These are phyloP conservation scores for Sialia sialis DNA, from an alignment of 2,113 vertebrate species.

Conservation along the genomic window DNA sequence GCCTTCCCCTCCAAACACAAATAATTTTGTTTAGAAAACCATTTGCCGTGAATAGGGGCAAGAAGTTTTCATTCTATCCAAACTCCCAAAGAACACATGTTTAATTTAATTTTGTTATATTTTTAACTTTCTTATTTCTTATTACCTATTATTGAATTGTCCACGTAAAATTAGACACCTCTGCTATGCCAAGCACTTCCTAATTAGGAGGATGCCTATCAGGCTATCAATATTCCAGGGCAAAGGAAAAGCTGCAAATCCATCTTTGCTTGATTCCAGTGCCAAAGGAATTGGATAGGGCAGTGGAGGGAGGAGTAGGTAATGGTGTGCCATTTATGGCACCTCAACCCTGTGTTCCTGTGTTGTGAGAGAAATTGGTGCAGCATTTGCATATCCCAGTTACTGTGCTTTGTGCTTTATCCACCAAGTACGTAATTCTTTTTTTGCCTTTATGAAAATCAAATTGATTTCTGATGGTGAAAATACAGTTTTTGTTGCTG, in stretches of 20 bases:
- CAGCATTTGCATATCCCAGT: not conserved
- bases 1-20: not conserved
- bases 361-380: not conserved
- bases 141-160: not conserved
- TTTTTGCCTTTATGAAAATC: not conserved
- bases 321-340: not conserved
- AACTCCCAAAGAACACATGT: not conserved
- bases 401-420: not conserved
- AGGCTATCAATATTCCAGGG: not conserved
- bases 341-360: rapidly evolving
- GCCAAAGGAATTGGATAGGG: not conserved
- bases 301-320: not conserved
- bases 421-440: not conserved
- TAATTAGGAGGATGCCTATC: not conserved
- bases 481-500: not conserved
- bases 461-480: not conserved
- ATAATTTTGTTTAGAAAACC: not conserved
- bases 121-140: not conserved
- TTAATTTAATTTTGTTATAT: not conserved
- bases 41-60: not conserved
- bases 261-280: not conserved
- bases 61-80: not conserved
- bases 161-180: not conserved
- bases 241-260: not conserved
- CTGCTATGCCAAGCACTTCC: not conserved